Evolutionary conservation across 2,797 vertebrate genomes (phyloP).

Genomic region (Squalus acanthias): DNA sequence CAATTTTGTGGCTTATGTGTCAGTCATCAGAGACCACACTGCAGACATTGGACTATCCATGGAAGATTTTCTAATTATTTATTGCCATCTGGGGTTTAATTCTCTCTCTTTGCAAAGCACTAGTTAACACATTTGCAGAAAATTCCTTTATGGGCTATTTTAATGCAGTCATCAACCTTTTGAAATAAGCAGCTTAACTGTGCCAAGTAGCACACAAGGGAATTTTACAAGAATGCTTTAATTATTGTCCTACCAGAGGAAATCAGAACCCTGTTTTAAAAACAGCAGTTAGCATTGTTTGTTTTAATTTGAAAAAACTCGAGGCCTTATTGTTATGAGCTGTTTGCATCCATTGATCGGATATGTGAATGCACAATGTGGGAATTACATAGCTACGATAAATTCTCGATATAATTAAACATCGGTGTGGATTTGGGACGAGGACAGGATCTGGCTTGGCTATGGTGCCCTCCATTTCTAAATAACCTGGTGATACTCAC

Average conservation of each 20-base stretch:
- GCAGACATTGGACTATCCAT: not conserved
- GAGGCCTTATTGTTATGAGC: not conserved
- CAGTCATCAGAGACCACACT: not conserved
- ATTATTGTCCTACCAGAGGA: not conserved
- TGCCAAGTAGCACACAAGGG: not conserved
- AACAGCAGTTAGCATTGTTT: not conserved
- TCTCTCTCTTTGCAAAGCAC: not conserved
- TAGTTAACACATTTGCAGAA: not conserved
- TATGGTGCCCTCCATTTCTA: not conserved
- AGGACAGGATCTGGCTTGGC: not conserved
- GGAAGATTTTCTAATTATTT: not conserved
- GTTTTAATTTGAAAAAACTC: not conserved
- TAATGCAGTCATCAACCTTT: slow-evolving; percentile 9
- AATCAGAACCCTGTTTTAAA: not conserved
- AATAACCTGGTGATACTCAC: not conserved
- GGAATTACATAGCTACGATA: not conserved
- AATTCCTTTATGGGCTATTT: not conserved
- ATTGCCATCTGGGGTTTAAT: slow-evolving; percentile 9
- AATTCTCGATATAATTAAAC: not conserved
- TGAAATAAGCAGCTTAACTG: not conserved
- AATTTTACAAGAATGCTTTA: not conserved
- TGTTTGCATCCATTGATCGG: too few relatives aligned
- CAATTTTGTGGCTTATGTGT: not conserved
- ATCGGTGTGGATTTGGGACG: not conserved
- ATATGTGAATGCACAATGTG: too few relatives aligned